Conservation (phyloP, 2,888 invertebrate species). For the Lampropteryx suffumata region DNA sequence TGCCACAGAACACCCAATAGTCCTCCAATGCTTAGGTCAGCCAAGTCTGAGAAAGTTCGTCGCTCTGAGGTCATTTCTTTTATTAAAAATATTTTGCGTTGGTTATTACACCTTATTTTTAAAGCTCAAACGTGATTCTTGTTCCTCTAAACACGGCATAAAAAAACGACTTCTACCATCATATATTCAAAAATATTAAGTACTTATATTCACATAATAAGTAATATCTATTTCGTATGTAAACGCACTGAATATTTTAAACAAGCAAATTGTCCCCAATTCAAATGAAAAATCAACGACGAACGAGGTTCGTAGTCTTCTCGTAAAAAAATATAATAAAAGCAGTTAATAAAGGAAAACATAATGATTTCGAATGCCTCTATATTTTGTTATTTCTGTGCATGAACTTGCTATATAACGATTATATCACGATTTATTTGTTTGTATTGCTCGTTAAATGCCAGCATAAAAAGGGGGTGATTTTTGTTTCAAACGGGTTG, state of each 20-base stretch:
- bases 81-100: background rate
- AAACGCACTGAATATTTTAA: conserved; percentile 9
- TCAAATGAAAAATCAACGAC: conserved; percentile 38
- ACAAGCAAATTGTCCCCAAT: conserved; percentile 32
- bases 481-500: conserved; percentile 12
- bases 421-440: too few relatives aligned
- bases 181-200: too few relatives aligned
- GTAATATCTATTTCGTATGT: background rate
- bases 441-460: conserved; percentile 4
- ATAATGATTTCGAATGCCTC: too few relatives aligned
- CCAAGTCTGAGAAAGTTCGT: conserved; percentile 28
- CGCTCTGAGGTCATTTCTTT: conserved; percentile 18
- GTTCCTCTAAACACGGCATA: too few relatives aligned
- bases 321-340: conserved; percentile 44
- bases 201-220: too few relatives aligned
- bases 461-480: background rate
- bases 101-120: too few relatives aligned
- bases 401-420: too few relatives aligned
- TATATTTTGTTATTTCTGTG: too few relatives aligned
- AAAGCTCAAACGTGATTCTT: too few relatives aligned
- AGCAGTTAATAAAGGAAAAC: conserved; percentile 40
- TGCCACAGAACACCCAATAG: too few relatives aligned
- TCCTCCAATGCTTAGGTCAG: conserved; percentile 19
- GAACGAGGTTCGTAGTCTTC: conserved; percentile 28
- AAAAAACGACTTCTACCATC: too few relatives aligned